phyloP scores from a whole-genome alignment of 2,113 vertebrate genomes.

The Sphyrna mokarran region DNA sequence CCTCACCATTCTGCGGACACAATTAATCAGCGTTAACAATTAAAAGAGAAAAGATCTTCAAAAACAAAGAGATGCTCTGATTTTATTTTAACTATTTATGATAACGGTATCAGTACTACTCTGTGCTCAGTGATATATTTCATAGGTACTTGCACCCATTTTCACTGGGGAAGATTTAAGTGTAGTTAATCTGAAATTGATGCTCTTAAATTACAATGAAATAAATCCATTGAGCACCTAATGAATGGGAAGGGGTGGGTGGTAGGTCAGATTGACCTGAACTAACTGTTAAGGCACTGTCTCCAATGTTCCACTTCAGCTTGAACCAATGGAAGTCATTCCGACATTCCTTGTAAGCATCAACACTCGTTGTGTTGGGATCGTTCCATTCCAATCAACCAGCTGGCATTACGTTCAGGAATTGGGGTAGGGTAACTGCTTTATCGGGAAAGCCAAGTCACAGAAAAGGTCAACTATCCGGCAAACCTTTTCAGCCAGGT shows the following conservation, averaged over 20 bases:
- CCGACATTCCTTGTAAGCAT: neutral
- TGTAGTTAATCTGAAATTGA: neutral
- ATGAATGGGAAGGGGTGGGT: neutral
- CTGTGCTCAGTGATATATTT: neutral
- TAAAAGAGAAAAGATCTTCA: slow-evolving; percentile 2
- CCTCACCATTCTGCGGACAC: slow-evolving; percentile 54
- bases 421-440: neutral
- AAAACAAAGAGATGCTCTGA: neutral
- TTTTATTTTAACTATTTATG: neutral
- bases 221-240: neutral
- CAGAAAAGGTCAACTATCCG: neutral
- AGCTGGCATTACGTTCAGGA: too few relatives aligned
- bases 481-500: neutral
- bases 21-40: neutral
- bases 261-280: neutral
- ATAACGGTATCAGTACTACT: neutral
- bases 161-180: too few relatives aligned
- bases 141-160: too few relatives aligned
- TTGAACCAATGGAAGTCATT: neutral
- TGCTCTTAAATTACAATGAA: neutral
- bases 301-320: neutral
- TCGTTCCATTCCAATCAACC: neutral
- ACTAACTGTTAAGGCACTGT: neutral
- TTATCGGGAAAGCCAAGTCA: neutral
- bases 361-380: neutral